phyloP scores from a whole-genome alignment of 2,888 invertebrate species.

The Oscheius onirici region DNA sequence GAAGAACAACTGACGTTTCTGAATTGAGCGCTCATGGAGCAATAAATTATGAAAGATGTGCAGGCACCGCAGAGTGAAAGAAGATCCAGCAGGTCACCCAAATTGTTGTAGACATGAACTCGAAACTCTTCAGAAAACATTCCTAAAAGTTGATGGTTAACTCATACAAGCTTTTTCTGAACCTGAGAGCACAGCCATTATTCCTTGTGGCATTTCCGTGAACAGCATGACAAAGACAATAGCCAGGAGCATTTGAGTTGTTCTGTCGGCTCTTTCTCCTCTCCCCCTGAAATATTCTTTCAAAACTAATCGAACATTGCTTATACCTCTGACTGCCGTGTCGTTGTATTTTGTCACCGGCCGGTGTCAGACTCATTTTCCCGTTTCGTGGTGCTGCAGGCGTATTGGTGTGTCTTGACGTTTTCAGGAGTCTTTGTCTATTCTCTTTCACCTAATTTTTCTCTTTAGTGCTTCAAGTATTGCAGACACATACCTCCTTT shows the following conservation, averaged over 20 bases:
- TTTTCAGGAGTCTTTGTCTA: conserved; percentile 56
- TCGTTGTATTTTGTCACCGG: conserved; percentile 30
- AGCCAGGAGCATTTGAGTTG: conserved; percentile 74
- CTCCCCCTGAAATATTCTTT: conserved; percentile 35
- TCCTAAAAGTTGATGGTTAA: conserved; percentile 24
- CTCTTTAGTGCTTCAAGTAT: neutral
- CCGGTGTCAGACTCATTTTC: conserved; percentile 23
- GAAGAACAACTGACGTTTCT: conserved; percentile 63
- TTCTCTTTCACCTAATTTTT: conserved; percentile 61
- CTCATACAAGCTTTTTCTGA: too few species aligned
- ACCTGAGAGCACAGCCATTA: conserved; percentile 73
- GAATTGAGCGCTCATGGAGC: conserved; percentile 75
- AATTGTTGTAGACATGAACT: conserved; percentile 72
- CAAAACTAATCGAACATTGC: neutral
- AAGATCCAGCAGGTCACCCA: conserved; percentile 74
- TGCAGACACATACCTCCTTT: conserved; percentile 35
- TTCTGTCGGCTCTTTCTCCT: conserved; percentile 71
- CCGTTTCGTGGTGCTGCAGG: conserved; percentile 21
- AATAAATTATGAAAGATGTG: conserved; percentile 75
- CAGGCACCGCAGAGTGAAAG: conserved; percentile 74
- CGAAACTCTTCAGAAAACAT: conserved; percentile 70
- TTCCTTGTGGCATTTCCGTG: conserved; percentile 74
- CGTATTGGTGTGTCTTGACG: conserved; percentile 32
- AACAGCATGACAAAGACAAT: conserved; percentile 74
- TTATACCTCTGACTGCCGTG: conserved; percentile 29